These are phyloP conservation scores for Pionites leucogaster DNA, from an alignment of 2,113 vertebrate genomes.

Conservation along the genomic window DNA sequence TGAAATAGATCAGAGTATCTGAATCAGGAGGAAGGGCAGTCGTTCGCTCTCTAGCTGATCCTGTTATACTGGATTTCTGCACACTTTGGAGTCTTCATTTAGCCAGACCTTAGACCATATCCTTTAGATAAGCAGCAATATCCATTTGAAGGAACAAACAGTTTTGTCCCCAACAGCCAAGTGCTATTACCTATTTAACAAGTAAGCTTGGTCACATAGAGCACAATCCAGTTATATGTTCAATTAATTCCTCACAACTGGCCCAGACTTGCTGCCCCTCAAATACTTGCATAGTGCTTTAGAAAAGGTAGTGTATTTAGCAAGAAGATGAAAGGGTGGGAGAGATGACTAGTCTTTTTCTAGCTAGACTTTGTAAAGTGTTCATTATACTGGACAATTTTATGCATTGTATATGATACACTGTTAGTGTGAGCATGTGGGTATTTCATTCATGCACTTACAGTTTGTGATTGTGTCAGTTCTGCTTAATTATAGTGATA, in stretches of 20 bases:
- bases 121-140: conserved; percentile 20
- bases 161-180: conserved; percentile 29
- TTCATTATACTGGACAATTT: not conserved
- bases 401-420: not conserved
- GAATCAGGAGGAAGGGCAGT: not conserved
- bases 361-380: not conserved
- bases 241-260: conserved; percentile 35
- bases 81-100: not conserved
- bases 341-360: not conserved
- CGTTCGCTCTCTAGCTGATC: not conserved
- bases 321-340: not conserved
- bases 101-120: not conserved
- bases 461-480: not conserved
- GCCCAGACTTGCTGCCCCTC: not conserved
- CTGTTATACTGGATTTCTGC: not conserved
- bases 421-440: not conserved
- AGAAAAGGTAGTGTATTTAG: not conserved
- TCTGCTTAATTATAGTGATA: not conserved
- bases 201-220: conserved; percentile 5
- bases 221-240: conserved; percentile 4
- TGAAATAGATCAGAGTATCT: not conserved
- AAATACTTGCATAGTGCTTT: not conserved
- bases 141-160: not conserved
- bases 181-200: conserved; percentile 28
- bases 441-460: not conserved